phyloP scores from a whole-genome alignment of 2,888 invertebrate genomes.

The Masnerella sp. region DNA sequence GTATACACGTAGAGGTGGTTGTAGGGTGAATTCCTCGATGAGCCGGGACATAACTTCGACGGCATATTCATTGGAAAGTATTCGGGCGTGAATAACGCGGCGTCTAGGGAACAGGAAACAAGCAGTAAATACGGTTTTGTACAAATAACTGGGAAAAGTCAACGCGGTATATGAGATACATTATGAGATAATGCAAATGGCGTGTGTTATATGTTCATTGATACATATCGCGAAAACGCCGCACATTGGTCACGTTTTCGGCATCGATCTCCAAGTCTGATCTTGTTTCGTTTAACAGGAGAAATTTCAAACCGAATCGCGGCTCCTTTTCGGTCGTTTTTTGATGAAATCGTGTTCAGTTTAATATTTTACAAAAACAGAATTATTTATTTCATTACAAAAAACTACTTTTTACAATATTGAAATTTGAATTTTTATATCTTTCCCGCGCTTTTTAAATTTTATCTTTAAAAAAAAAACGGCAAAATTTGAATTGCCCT shows the following conservation, averaged over 20 bases:
- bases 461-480: not conserved
- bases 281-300: not conserved
- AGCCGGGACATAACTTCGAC: slow-evolving; percentile 53
- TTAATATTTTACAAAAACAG: too few relatives aligned
- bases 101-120: slow-evolving; percentile 56
- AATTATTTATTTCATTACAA: too few relatives aligned
- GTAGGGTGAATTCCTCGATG: slow-evolving; percentile 57
- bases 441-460: not conserved
- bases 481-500: too few relatives aligned
- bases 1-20: slow-evolving; percentile 51
- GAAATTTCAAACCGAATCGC: too few relatives aligned
- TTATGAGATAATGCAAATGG: slow-evolving; percentile 51
- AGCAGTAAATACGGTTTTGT: slow-evolving; percentile 58
- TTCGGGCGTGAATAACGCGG: slow-evolving; percentile 59
- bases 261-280: slow-evolving; percentile 8
- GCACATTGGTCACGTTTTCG: slow-evolving; percentile 44
- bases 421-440: not conserved
- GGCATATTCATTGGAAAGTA: slow-evolving; percentile 58
- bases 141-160: slow-evolving; percentile 59
- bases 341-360: too few relatives aligned
- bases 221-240: slow-evolving; percentile 44
- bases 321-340: too few relatives aligned
- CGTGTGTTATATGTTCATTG: slow-evolving; percentile 52
- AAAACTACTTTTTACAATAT: too few relatives aligned
- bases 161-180: slow-evolving; percentile 46